Evolutionary conservation across 2,797 vertebrate species (phyloP), one percentile per base, ranked within the genome.

Genomic region (Anabacerthia variegaticeps): DNA sequence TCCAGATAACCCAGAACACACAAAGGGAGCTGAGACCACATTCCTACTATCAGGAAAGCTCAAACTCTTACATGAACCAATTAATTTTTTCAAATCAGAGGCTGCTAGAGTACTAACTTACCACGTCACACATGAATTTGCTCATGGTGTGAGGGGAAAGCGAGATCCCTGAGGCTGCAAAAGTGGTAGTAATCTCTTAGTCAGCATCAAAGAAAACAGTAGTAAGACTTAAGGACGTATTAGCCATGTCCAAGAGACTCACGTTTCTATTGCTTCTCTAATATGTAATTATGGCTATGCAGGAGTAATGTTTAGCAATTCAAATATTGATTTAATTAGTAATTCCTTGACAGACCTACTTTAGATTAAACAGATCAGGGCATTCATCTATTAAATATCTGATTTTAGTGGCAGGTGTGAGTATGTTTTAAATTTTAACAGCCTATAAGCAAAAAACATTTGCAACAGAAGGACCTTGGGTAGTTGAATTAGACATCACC

Each of bases 191-290:
- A 85, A 94, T 84, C 80, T 86, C 91, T 88, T 76, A 89, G 81
- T 67, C 67, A 96, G 80, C 61, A 65, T 73, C 56, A 82, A 90
- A 96, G 77, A 69, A 69, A 79, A 93, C 4, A 93, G 77, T 49
- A 85, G 51, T 82, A 63, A 76, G 69, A 89, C 77, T 96, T 77
- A 37, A 66, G 58, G 79, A 95, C 0, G 1, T 68, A 63, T 59
- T 9, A 81, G 85, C 93, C 95, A 92, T 59, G 66, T 88, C n/a
- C 88, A 88, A 86, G 67, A 95, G 85, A 97, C 62, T 75, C 65
- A 54, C 6, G 14, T 82, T 88, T 69, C 89, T 96, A 95, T 96
- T 96, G 93, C 95, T 97, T 96, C 89, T 94, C 94, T 68, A 92
- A 88, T 93, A 95, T 7, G 3, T 67, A 85, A 71, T 85, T 96